Conservation (phyloP, 2,888 invertebrate genomes). For the Amblyjoppa fuscipennis region DNA sequence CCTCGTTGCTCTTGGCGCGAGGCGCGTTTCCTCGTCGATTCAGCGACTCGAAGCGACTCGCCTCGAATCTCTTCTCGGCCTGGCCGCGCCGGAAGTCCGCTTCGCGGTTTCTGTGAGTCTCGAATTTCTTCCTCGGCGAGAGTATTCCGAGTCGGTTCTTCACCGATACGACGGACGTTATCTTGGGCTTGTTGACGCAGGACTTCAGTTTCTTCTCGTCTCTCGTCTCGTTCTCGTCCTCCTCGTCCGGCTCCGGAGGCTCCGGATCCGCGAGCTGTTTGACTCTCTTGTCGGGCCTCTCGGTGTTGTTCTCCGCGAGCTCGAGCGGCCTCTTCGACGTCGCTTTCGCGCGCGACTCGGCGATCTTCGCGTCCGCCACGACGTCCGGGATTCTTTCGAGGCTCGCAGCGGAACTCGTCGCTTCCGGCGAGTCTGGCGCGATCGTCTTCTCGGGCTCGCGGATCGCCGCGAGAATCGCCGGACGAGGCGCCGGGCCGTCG, state of each 20-base stretch:
- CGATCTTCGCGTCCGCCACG: conserved; percentile 49
- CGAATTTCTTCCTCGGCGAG: conserved; percentile 78
- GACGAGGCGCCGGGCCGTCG: not conserved
- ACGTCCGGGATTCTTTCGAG: conserved; percentile 42
- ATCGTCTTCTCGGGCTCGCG: conserved; percentile 74
- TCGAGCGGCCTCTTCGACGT: conserved; percentile 77
- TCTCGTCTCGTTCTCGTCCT: conserved; percentile 60
- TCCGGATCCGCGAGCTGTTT: conserved; percentile 77
- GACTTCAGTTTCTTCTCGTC: conserved; percentile 76
- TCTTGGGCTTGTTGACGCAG: conserved; percentile 80
- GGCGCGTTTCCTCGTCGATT: conserved; percentile 69
- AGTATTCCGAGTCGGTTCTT: conserved; percentile 79
- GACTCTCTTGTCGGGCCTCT: conserved; percentile 44
- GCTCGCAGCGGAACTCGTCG: not conserved
- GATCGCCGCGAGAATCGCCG: not conserved
- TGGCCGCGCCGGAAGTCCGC: conserved; percentile 64
- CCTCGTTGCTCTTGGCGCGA: conserved; percentile 63
- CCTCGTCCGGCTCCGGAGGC: conserved; percentile 80
- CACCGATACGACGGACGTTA: conserved; percentile 82
- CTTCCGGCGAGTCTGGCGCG: conserved; percentile 34
- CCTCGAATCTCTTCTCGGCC: conserved; percentile 67
- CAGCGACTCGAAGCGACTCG: conserved; percentile 62
- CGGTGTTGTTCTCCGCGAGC: not conserved
- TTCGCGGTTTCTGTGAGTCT: conserved; percentile 72
- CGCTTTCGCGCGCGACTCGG: conserved; percentile 73